phyloP scores from a whole-genome alignment of 1,140 invertebrate species.

The Drosophila jambulina region DNA sequence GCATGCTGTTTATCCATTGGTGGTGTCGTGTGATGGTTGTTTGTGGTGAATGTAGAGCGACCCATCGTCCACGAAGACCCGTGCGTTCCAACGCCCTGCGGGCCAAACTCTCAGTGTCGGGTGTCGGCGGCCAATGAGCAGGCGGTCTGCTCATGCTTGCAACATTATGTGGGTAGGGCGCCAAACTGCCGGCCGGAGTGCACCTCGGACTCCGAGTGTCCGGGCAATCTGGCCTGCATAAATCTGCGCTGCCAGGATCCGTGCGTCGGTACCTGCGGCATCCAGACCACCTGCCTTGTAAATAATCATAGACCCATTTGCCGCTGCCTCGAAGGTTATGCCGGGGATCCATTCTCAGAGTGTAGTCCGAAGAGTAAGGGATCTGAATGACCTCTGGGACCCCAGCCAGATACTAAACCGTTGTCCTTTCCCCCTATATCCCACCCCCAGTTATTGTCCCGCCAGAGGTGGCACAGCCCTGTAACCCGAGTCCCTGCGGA shows the following conservation, averaged over 20 bases:
- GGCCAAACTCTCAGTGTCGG: constrained; percentile 92
- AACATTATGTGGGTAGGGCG: constrained; percentile 90
- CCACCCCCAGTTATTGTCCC: constrained; percentile 75
- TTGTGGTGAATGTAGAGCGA: constrained; percentile 81
- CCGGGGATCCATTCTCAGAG: constrained; percentile 91
- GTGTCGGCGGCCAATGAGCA: constrained; percentile 87
- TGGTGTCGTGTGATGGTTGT: constrained; percentile 61
- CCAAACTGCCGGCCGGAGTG: constrained; percentile 93
- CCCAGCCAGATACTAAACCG: constrained; percentile 21
- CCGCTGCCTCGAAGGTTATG: constrained; percentile 89
- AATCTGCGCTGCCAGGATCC: constrained; percentile 91
- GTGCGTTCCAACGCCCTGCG: constrained; percentile 92
- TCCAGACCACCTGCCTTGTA: constrained; percentile 89
- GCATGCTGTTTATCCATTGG: constrained; percentile 62
- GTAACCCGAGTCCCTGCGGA: constrained; percentile 91
- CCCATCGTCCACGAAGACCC: constrained; percentile 86
- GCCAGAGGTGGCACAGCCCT: constrained; percentile 87
- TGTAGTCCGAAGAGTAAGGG: constrained; percentile 86
- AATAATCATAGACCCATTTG: constrained; percentile 92
- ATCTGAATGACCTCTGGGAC: not conserved
- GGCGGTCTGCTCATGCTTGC: constrained; percentile 90
- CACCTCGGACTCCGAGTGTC: constrained; percentile 90
- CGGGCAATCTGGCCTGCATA: constrained; percentile 90
- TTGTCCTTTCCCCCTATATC: constrained; percentile 1
- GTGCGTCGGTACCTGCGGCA: constrained; percentile 91